phyloP scores from a whole-genome alignment of 2,888 invertebrate species.

The Epinotia ramella region DNA sequence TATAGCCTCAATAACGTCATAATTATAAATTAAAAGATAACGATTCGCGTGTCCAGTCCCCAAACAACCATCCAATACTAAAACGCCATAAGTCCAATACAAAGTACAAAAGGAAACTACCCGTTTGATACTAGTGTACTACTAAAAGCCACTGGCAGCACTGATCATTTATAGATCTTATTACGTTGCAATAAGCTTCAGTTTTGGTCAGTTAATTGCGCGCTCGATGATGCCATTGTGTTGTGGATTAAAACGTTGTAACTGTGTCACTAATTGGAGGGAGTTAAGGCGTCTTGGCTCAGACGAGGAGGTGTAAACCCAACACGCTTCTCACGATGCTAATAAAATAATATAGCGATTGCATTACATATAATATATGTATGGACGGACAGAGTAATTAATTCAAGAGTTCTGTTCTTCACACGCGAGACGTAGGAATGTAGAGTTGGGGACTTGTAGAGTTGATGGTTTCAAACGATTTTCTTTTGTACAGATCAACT shows the following conservation, averaged over 20 bases:
- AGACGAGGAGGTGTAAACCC: conserved; percentile 18
- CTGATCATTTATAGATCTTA: not conserved
- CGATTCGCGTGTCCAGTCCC: conserved; percentile 11
- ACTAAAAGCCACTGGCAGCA: not conserved
- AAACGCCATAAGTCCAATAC: not conserved
- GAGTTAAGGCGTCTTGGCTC: not conserved
- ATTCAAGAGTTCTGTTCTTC: conserved; percentile 74
- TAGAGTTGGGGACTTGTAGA: conserved; percentile 56
- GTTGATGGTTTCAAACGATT: not conserved
- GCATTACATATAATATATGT: conserved; percentile 43
- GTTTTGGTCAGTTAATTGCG: not conserved
- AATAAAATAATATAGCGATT: conserved; percentile 45
- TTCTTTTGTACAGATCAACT: not conserved
- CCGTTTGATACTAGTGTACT: not conserved
- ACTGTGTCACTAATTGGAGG: not conserved
- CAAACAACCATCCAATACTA: not conserved
- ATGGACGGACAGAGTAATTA: conserved; percentile 65
- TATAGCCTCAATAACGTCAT: conserved; percentile 21
- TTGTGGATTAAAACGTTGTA: not conserved
- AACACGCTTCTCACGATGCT: conserved; percentile 31
- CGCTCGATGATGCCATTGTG: not conserved
- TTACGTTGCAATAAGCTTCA: not conserved
- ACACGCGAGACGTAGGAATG: conserved; percentile 67
- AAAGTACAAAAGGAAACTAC: not conserved
- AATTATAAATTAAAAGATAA: conserved; percentile 29